These are phyloP conservation scores for Callyntrura sp. DNA, from an alignment of 2,888 invertebrate species.

Conservation along the genomic window DNA sequence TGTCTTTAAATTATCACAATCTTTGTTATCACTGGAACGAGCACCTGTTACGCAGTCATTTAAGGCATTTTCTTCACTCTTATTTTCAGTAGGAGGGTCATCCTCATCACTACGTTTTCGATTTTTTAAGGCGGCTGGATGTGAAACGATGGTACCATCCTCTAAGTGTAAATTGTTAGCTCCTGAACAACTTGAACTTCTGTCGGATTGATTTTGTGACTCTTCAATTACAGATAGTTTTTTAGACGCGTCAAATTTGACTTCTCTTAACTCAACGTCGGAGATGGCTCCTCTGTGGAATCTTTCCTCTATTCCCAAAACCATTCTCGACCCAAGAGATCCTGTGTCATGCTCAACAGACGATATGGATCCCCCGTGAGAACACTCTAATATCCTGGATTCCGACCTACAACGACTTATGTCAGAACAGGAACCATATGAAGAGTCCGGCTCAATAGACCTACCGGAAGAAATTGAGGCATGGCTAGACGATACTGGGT, in stretches of 20 bases:
- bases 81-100: not conserved
- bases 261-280: conserved; percentile 26
- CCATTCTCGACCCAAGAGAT: conserved; percentile 56
- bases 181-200: conserved; percentile 51
- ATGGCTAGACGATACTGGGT: conserved; percentile 47
- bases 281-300: conserved; percentile 12
- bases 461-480: conserved; percentile 66
- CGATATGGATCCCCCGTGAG: conserved; percentile 53
- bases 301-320: conserved; percentile 36
- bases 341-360: conserved; percentile 70
- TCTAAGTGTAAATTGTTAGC: not conserved
- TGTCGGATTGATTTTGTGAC: conserved; percentile 64
- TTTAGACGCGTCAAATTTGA: conserved; percentile 53
- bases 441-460: conserved; percentile 58
- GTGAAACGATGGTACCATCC: not conserved
- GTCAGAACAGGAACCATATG: conserved; percentile 66
- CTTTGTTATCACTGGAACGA: conserved; percentile 59
- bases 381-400: conserved; percentile 66
- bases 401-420: conserved; percentile 66
- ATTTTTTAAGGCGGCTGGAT: conserved; percentile 41
- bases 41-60: conserved; percentile 32
- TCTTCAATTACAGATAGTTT: conserved; percentile 70
- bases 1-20: conserved; percentile 68
- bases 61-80: not conserved
- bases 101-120: conserved; percentile 53